These are phyloP conservation scores for Meganola albula DNA, from an alignment of 2,888 invertebrate species.

Conservation along the genomic window DNA sequence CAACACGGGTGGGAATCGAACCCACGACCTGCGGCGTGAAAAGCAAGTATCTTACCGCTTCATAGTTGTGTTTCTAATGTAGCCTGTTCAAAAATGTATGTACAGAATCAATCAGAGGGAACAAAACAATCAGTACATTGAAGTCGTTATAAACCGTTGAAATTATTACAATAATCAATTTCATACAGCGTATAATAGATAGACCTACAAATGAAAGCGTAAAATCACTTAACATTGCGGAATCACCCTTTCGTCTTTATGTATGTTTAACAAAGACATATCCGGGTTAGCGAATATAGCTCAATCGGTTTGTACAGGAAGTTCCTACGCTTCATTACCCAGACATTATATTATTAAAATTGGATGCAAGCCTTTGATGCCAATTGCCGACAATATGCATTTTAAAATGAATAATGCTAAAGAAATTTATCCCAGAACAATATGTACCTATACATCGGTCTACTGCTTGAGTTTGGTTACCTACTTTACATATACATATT, in stretches of 20 bases:
- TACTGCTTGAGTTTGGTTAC: too few species aligned
- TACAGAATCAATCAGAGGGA: background rate
- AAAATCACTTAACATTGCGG: slow-evolving; percentile 40
- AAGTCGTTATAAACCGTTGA: too few species aligned
- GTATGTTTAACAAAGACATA: slow-evolving; percentile 48
- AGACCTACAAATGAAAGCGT: slow-evolving; percentile 41
- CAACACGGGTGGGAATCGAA: too few species aligned
- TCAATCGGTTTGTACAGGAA: slow-evolving; percentile 61
- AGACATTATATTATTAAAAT: slow-evolving; percentile 42
- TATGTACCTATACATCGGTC: too few species aligned
- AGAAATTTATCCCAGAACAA: too few species aligned
- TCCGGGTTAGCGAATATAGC: slow-evolving; percentile 64
- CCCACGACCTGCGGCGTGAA: too few species aligned
- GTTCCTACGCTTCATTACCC: slow-evolving; percentile 65
- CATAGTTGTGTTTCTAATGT: slow-evolving; percentile 1
- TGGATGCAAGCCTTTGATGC: slow-evolving; percentile 45
- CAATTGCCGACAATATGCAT: slow-evolving; percentile 49
- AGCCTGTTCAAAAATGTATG: background rate
- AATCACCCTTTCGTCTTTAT: slow-evolving; percentile 57
- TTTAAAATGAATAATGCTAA: too few species aligned
- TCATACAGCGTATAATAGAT: too few species aligned
- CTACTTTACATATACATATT: too few species aligned
- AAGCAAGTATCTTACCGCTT: too few species aligned
- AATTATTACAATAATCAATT: slow-evolving; percentile 3
- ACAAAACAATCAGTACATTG: too few species aligned